Conservation (phyloP, 2,888 invertebrate genomes). For the Spisula subtruncata region DNA sequence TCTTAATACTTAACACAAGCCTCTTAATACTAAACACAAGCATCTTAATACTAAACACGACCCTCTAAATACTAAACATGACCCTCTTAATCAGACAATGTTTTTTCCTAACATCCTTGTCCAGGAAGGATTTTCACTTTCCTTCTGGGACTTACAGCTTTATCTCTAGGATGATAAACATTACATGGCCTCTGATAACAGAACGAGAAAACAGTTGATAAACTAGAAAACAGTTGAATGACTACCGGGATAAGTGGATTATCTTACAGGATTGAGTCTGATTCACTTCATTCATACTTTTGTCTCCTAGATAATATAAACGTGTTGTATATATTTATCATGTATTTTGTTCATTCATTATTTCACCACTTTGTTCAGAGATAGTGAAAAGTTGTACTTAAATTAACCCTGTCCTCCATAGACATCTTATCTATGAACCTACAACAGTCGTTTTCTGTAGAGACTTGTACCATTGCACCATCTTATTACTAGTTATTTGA, state of each 20-base stretch:
- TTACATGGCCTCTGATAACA: not conserved
- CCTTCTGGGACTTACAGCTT: slow-evolving; percentile 19
- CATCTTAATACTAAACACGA: no score
- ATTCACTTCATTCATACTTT: not conserved
- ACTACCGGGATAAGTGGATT: slow-evolving; percentile 16
- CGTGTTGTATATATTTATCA: not conserved
- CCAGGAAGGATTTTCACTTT: slow-evolving; percentile 26
- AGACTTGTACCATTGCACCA: no score
- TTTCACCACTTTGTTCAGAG: not conserved
- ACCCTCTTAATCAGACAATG: not conserved
- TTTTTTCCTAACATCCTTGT: not conserved
- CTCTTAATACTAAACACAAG: no score
- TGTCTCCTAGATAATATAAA: not conserved
- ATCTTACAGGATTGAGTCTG: slow-evolving; percentile 8
- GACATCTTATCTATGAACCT: no score
- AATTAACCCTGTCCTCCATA: no score
- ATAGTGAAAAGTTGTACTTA: not conserved
- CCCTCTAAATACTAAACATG: no score
- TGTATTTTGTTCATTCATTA: not conserved
- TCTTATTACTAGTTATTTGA: no score
- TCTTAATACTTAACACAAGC: no score
- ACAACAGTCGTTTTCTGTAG: no score
- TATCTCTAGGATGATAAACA: slow-evolving; percentile 21
- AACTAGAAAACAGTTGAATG: slow-evolving; percentile 25
- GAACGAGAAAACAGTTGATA: slow-evolving; percentile 27